Percentiles rank a stretch among this genome's conserved stretches.
These are phyloP conservation scores for Drosophila barbarae DNA, from an alignment of 2,888 invertebrate species.

Conservation along the genomic window DNA sequence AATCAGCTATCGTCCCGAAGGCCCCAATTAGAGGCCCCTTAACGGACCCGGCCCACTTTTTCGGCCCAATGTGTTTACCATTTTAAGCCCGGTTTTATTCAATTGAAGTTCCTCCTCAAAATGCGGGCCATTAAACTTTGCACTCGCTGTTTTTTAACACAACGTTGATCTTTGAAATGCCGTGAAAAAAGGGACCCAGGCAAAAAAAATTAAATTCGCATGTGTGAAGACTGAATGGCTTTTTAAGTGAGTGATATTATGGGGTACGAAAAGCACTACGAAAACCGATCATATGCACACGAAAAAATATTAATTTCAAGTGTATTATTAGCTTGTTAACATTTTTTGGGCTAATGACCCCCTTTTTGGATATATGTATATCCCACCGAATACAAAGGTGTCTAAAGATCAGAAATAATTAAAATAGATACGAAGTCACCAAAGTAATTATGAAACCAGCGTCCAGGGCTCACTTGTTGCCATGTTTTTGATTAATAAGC, in stretches of 20 bases:
- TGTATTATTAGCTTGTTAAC: slow-evolving; percentile 13
- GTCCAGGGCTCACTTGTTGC: neutral
- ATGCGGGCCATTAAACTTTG: slow-evolving; percentile 43
- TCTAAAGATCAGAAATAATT: neutral
- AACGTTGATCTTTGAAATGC: slow-evolving; percentile 18
- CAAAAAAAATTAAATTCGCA: slow-evolving; percentile 20
- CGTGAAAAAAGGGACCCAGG: slow-evolving; percentile 28
- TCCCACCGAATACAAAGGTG: neutral
- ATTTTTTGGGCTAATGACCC: slow-evolving; percentile 4
- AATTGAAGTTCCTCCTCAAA: slow-evolving; percentile 42
- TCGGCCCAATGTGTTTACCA: slow-evolving; percentile 13
- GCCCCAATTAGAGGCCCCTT: slow-evolving; percentile 38
- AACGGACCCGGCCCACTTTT: slow-evolving; percentile 22
- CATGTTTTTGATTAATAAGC: neutral
- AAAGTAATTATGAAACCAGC: neutral
- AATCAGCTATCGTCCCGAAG: slow-evolving; percentile 40
- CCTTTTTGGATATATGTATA: neutral
- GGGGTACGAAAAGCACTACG: slow-evolving; percentile 9
- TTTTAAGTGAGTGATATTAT: slow-evolving; percentile 50
- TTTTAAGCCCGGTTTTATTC: slow-evolving; percentile 42
- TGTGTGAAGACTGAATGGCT: slow-evolving; percentile 35
- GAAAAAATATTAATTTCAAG: slow-evolving; percentile 12
- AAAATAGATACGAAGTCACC: neutral
- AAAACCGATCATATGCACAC: slow-evolving; percentile 6
- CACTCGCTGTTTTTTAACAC: slow-evolving; percentile 14